Percentiles rank a stretch among this genome's conserved stretches.
phyloP scores from a whole-genome alignment of 2,797 vertebrate genomes.

The Denticeps clupeoides region DNA sequence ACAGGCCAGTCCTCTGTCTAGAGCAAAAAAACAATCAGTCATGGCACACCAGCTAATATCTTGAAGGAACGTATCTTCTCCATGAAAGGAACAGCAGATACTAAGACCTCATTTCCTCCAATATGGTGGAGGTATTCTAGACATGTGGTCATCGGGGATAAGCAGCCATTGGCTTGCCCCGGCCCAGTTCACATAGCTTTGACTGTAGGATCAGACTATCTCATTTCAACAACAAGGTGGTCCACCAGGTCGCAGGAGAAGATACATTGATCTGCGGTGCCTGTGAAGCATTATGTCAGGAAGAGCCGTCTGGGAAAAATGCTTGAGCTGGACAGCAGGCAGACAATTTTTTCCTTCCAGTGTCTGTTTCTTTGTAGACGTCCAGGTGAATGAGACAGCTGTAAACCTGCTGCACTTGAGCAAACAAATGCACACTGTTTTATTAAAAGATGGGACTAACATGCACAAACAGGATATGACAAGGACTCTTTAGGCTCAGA shows the following conservation, averaged over 20 bases:
- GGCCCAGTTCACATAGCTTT: too few species aligned
- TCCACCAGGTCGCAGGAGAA: constrained; percentile 25
- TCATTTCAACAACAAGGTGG: not conserved
- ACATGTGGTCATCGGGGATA: constrained; percentile 14
- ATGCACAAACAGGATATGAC: constrained; percentile 36
- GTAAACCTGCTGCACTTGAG: not conserved
- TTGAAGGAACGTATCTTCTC: too few species aligned
- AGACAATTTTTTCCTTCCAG: not conserved
- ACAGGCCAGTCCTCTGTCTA: too few species aligned
- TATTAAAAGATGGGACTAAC: too few species aligned
- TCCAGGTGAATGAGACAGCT: constrained; percentile 25
- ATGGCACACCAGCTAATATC: not conserved
- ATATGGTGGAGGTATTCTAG: constrained; percentile 23
- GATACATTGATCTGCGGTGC: constrained; percentile 38
- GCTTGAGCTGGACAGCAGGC: constrained; percentile 18
- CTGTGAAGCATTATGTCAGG: constrained; percentile 35
- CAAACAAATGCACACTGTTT: constrained; percentile 3
- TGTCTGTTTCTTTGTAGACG: constrained; percentile 19
- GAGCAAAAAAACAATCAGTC: too few species aligned
- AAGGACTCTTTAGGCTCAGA: too few species aligned
- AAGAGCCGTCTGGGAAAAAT: constrained; percentile 28
- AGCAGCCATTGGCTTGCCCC: too few species aligned
- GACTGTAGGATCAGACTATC: too few species aligned
- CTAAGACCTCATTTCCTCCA: constrained; percentile 41
- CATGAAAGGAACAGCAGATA: constrained; percentile 15